A percentile compares a stretch with the other conserved stretches of the same genome.
phyloP scores from a whole-genome alignment of 2,888 invertebrate genomes.

The Cynaeus angustus region DNA sequence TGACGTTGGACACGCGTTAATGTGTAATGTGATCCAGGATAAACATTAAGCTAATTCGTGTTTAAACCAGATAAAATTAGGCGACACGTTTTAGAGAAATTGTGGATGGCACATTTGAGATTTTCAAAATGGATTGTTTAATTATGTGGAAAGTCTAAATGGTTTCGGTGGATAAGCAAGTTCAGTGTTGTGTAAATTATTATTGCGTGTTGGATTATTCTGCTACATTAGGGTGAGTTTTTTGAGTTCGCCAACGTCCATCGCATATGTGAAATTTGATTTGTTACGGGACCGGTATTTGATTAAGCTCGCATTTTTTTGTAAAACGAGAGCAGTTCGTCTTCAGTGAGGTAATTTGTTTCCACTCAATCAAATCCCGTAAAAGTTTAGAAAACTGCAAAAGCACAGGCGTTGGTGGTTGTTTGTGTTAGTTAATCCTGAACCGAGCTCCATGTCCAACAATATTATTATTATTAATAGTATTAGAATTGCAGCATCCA shows the following conservation, averaged over 20 bases:
- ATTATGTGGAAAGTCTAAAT: conserved; percentile 57
- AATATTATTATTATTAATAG: not conserved
- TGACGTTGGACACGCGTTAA: conserved; percentile 46
- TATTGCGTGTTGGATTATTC: conserved; percentile 59
- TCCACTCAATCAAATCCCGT: conserved; percentile 26
- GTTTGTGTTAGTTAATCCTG: not conserved
- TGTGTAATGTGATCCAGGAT: conserved; percentile 45
- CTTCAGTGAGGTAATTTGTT: conserved; percentile 9
- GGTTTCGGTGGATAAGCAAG: conserved; percentile 54
- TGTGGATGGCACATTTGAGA: conserved; percentile 19
- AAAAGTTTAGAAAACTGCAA: not conserved
- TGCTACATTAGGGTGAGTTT: conserved; percentile 58
- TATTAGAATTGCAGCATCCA: not conserved
- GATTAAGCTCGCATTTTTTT: conserved; percentile 31
- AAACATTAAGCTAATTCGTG: conserved; percentile 32
- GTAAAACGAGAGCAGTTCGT: not conserved
- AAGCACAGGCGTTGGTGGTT: not conserved
- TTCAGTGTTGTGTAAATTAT: conserved; percentile 59
- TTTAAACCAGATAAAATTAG: conserved; percentile 44
- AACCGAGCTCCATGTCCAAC: too few species aligned
- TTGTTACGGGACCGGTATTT: conserved; percentile 29
- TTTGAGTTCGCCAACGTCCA: conserved; percentile 32
- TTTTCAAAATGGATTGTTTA: conserved; percentile 50
- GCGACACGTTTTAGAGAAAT: conserved; percentile 30
- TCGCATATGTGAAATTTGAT: conserved; percentile 39